Conservation (phyloP, 2,113 vertebrate genomes). For the Illadopsis cleaveri region DNA sequence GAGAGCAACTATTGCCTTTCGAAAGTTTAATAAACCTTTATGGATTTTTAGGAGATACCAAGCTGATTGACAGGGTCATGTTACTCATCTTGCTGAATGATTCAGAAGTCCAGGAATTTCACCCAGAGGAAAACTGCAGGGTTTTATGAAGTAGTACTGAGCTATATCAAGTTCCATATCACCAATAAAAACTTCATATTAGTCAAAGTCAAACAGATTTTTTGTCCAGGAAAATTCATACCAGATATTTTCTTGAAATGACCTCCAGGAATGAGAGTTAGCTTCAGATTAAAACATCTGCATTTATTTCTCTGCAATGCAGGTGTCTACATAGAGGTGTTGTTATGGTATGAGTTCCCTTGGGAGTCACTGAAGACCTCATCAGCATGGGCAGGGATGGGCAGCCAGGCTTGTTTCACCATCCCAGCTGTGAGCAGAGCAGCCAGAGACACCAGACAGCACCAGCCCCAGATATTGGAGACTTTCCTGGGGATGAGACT, state of each 20-base stretch:
- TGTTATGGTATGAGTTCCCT: not conserved
- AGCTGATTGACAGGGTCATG: not conserved
- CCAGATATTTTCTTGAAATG: not conserved
- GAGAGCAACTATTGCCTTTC: not conserved
- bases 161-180: not conserved
- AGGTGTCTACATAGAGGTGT: not conserved
- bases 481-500: not conserved
- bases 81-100: constrained; percentile 6
- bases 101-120: not conserved
- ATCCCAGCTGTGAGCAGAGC: not conserved
- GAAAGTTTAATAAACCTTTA: not conserved
- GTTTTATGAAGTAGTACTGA: not conserved
- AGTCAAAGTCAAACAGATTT: constrained; percentile 2
- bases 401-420: accelerated
- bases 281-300: not conserved
- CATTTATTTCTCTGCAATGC: not conserved
- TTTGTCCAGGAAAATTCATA: not conserved
- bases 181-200: not conserved
- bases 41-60: not conserved
- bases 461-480: accelerated
- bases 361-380: not conserved
- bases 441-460: accelerated
- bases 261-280: not conserved
- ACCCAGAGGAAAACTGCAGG: not conserved
- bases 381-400: too few relatives aligned